Evolutionary conservation across 1,140 invertebrate genomes (phyloP), one percentile per base, ranked within the genome.

Genomic region (Druon quercuslanigerum): DNA sequence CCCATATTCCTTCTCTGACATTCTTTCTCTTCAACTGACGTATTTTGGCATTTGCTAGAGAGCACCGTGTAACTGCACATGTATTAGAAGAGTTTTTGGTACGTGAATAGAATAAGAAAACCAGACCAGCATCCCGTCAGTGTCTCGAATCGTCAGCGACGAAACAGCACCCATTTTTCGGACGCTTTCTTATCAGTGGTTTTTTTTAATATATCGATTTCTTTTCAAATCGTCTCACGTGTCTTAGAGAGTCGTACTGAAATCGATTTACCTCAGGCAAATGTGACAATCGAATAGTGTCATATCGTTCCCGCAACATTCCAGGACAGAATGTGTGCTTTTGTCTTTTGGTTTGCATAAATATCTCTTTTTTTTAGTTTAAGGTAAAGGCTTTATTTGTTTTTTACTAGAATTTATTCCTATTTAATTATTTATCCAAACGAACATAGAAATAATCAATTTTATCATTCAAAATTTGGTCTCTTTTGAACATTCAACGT

Each of bases 31-130:
- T 46, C 51, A 72, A 50, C 51, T 72, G n/a, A 51, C 19, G 80
- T 80, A 82, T 84, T 84, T 84, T 84, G 76, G 83, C 75, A 74
- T 50, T 33, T 66, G 80, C 78, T 51, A 76, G 70, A 84, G 76
- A 51, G 57, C 79, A 20, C 56, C 54, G 54, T 73, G 56, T 51
- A 50, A 72, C 71, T 71, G 56, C 46, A 72, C 71, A 56, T 60
- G 33, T 40, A 54, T 72, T 40, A 20, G 19, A 74, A 77, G 66
- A 72, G 78, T 80, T 81, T 80, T 25, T 56, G 56, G 50, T 81
- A 78, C 81, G 73, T n/a, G 79, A 82, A 85, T 82, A 86, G 78
- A 79, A 76, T 66, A 83, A 80, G 72, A 78, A 25, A 78, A 81
- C 73, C 75, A 66, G 60, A 46, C 12, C 60, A 66, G 16, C 52